Evolutionary conservation across 2,888 invertebrate genomes (phyloP), one percentile per base, ranked within the genome.

Genomic region (Diogma glabrata): DNA sequence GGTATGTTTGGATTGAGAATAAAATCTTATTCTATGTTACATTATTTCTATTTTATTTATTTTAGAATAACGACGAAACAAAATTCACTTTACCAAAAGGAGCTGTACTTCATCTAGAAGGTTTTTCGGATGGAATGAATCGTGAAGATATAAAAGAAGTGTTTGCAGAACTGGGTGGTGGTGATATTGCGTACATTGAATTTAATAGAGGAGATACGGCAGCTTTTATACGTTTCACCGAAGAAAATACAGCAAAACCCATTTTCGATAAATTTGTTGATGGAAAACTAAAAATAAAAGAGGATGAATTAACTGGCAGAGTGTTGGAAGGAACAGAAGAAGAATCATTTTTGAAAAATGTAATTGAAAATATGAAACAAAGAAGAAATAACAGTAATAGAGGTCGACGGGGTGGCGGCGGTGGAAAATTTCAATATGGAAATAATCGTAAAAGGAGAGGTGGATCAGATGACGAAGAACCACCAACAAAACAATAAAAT

Each of bases 121-220:
- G 82, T 10, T 71, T 79, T 17, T 71, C 75, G 3, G 78, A 79
- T 12, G 78, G 74, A 47, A 71, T 75, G 61, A 72, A 78, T 2
- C 73, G 88, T 26, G 89, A 91, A 64, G 75, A 81, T 57, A 77
- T 93, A 22, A 88, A 84, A 61, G 78, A 79, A 51, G 79, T 80
- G 38, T 14, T 53, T 23, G 19, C 3, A 19, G 23, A 16, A 3
- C 28, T 40, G 17, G 30, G 40, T 2, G 54, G 54, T 4, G 59
- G 60, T n/a, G 65, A 82, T 30, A 72, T 86, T 46, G 82, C 84
- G 0, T 92, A 77, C 64, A 76, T 91, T 55, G 87, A 88, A 63
- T 89, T 79, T 64, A 80, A 77, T 57, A 78, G 78, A 49, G 89
- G 87, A 1, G 81, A 87, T 56, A 69, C 75, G 4, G 77, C 82